phyloP scores from a whole-genome alignment of 2,797 vertebrate species.

The Helostoma temminkii region DNA sequence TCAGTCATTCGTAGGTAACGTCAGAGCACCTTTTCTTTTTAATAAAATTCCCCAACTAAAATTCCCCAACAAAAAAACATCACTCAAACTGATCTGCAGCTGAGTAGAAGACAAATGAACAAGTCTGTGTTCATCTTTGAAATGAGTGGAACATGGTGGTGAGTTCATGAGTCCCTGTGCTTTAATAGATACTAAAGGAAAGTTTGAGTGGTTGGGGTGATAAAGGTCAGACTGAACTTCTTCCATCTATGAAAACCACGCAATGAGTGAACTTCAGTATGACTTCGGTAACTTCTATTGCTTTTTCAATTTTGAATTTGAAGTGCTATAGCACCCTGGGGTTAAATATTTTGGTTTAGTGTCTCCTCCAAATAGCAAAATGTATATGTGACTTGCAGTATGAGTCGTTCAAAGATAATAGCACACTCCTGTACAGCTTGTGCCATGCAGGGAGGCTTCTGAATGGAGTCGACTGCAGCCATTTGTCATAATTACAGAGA shows the following conservation, averaged over 20 bases:
- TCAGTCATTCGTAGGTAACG: slow-evolving; percentile 10
- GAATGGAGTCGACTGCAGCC: slow-evolving; percentile 55
- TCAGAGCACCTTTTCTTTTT: too few relatives aligned
- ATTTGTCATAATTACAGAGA: slow-evolving; percentile 81
- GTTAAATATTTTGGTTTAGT: slow-evolving; percentile 54
- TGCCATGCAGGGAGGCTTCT: slow-evolving; percentile 41
- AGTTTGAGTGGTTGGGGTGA: neutral
- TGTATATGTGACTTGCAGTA: slow-evolving; percentile 42
- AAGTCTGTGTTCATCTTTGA: slow-evolving; percentile 39
- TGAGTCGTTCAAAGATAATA: slow-evolving; percentile 40
- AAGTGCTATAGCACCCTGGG: slow-evolving; percentile 41
- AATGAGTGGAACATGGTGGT: slow-evolving; percentile 8
- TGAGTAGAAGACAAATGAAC: slow-evolving; percentile 48
- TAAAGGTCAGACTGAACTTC: slow-evolving; percentile 19
- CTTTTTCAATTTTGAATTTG: slow-evolving; percentile 45
- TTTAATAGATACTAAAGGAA: slow-evolving; percentile 8
- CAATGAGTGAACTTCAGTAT: slow-evolving; percentile 24
- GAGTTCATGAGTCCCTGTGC: slow-evolving; percentile 28
- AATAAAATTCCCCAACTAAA: slow-evolving; percentile 73
- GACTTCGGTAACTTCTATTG: slow-evolving; percentile 35
- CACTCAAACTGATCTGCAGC: slow-evolving; percentile 65
- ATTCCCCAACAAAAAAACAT: slow-evolving; percentile 67
- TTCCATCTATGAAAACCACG: slow-evolving; percentile 8
- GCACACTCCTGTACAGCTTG: slow-evolving; percentile 29
- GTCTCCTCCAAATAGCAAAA: slow-evolving; percentile 51